phyloP scores from a whole-genome alignment of 2,797 vertebrate genomes.

The Anabacerthia variegaticeps region DNA sequence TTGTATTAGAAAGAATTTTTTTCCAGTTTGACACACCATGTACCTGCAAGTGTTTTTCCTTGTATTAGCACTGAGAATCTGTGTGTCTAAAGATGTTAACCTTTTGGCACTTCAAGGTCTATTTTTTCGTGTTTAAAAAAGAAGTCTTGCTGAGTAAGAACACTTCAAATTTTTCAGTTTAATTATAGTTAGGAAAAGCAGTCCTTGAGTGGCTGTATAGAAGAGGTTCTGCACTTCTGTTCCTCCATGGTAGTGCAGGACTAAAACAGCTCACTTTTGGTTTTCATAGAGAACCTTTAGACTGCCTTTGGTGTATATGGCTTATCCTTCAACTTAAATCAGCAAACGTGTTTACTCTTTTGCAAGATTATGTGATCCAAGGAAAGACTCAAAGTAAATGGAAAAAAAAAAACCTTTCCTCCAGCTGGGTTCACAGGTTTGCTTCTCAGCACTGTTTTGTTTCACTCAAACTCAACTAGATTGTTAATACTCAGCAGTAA shows the following conservation, averaged over 20 bases:
- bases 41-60: not conserved
- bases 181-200: not conserved
- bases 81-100: not conserved
- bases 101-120: not conserved
- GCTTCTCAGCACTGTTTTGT: not conserved
- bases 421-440: not conserved
- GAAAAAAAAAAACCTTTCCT: not conserved
- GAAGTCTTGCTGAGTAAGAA: not conserved
- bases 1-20: not conserved
- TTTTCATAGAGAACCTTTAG: not conserved
- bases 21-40: not conserved
- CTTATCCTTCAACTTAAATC: not conserved
- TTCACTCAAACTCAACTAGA: not conserved
- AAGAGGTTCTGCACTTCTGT: not conserved
- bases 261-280: not conserved
- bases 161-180: not conserved
- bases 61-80: not conserved
- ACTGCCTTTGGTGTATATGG: not conserved
- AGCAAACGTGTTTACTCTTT: not conserved
- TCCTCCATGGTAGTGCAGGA: not conserved
- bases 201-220: not conserved
- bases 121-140: not conserved
- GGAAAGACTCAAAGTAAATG: not conserved
- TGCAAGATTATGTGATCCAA: not conserved
- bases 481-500: not conserved